Base-by-base conservation (phyloP, 2,113 vertebrate species). In the Abramis brama region DNA sequence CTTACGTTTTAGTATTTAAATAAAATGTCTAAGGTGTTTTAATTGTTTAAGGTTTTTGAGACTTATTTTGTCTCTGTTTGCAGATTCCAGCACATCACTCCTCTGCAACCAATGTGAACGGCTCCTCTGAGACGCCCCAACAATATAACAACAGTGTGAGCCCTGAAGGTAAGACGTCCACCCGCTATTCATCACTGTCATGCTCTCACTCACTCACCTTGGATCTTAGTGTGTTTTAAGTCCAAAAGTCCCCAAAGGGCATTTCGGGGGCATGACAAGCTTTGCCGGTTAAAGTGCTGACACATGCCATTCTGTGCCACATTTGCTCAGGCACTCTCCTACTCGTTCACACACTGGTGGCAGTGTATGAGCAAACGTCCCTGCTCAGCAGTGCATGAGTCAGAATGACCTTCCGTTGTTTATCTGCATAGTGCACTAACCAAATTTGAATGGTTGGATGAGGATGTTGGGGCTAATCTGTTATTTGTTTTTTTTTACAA, bases 61-160 rank as follows among this genome's bases (percentile, higher is more conserved):
- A 43, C 50, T 62, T 6, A 59, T 17, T 17, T 23, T 17, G 1
- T 60, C 55, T 85, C 27, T 76, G 6, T 83, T 78, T 43, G 70
- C 76, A 88, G 90, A 57, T 77, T 89, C 84, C 87, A 82, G 74
- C 92, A 55, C 95, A 96, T 52, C 94, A 95, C 83, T 93, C 93
- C 60, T 97, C 96, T 19, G 93, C 93, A 17, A 93, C 96, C 85
- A 97, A 96, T 85, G 94, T 96, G 81, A 97, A 98, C 0, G 95
- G 96, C 47, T 92, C 93, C 0, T 60, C 89, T 43, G 92, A 87
- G 84, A 90, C 84, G 92, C 95, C 85, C 89, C 96, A 91, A 77
- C 96, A 97, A 33, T 86, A 94, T n/a, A 93, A 90, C 17, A 94
- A 85, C 43, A 95, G 91, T 81, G 84, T 95, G 86, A 97, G 95